phyloP scores from a whole-genome alignment of 2,888 invertebrate species.

The Chrysolina haemoptera region DNA sequence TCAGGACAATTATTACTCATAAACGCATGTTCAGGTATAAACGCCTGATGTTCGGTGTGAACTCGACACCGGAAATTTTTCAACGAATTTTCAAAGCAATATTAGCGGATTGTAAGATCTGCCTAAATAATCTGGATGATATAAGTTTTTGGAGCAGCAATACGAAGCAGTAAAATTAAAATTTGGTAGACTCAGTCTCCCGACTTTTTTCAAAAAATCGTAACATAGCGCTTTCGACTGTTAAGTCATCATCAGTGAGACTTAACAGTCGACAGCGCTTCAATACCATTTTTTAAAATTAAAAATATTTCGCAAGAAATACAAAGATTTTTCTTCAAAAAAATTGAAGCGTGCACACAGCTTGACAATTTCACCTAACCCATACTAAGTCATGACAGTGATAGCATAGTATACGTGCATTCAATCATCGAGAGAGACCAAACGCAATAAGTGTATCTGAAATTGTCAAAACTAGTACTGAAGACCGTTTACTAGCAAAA shows the following conservation, averaged over 20 bases:
- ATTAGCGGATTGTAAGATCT: constrained; percentile 55
- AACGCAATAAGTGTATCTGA: constrained; percentile 38
- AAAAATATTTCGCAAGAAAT: no score
- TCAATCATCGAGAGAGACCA: constrained; percentile 40
- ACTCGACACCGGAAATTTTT: constrained; percentile 59
- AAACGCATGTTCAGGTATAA: no score
- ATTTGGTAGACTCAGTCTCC: constrained; percentile 53
- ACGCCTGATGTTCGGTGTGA: constrained; percentile 63
- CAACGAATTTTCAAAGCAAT: constrained; percentile 59
- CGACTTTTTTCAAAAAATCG: constrained; percentile 42
- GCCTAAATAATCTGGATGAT: constrained; percentile 58
- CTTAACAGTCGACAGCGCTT: no score
- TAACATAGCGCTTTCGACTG: no score
- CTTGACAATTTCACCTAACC: no score
- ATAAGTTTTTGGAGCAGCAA: constrained; percentile 56
- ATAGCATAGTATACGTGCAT: constrained; percentile 41
- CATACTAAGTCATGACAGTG: constrained; percentile 32
- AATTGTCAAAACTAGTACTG: constrained; percentile 18
- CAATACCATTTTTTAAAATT: no score
- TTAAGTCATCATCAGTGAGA: no score
- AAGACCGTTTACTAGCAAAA: constrained; percentile 8
- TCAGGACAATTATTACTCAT: constrained; percentile 52
- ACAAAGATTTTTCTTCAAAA: no score
- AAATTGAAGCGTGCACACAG: no score
- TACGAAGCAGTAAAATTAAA: constrained; percentile 47